phyloP scores from a whole-genome alignment of 2,888 invertebrate genomes.

The Amphipyra berbera region DNA sequence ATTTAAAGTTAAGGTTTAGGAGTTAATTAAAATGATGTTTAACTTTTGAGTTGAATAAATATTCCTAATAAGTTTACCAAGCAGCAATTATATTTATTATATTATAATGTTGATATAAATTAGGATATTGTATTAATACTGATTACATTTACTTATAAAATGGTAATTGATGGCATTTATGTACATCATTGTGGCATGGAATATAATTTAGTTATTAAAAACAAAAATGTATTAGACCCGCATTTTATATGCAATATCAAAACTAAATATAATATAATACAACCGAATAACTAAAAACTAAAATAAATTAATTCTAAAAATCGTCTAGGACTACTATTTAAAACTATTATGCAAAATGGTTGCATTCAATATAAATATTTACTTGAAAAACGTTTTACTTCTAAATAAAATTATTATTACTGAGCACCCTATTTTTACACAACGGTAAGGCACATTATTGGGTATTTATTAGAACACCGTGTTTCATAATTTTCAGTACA shows the following conservation, averaged over 20 bases:
- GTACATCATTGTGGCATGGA: constrained; percentile 81
- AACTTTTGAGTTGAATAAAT: too few relatives aligned
- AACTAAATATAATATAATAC: constrained; percentile 72
- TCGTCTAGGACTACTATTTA: constrained; percentile 29
- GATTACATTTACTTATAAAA: constrained; percentile 84
- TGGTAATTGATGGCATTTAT: constrained; percentile 85
- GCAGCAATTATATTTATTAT: constrained; percentile 55
- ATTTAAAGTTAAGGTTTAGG: too few relatives aligned
- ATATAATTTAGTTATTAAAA: constrained; percentile 79
- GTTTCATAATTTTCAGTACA: not conserved
- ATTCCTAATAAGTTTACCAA: constrained; percentile 61
- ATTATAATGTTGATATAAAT: constrained; percentile 77
- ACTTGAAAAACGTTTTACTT: constrained; percentile 42
- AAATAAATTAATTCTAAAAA: constrained; percentile 77
- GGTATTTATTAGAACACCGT: constrained; percentile 51
- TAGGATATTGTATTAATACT: constrained; percentile 87
- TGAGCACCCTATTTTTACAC: constrained; percentile 69
- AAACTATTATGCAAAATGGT: constrained; percentile 59
- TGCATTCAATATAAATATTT: constrained; percentile 49
- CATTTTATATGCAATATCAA: constrained; percentile 79
- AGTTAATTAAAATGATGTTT: too few relatives aligned
- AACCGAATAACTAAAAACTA: constrained; percentile 69
- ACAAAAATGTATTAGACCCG: constrained; percentile 80
- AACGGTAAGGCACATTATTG: constrained; percentile 68
- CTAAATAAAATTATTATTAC: constrained; percentile 57